These are phyloP conservation scores for Geothlypis trichas DNA, from an alignment of 2,113 vertebrate genomes.

Conservation along the genomic window DNA sequence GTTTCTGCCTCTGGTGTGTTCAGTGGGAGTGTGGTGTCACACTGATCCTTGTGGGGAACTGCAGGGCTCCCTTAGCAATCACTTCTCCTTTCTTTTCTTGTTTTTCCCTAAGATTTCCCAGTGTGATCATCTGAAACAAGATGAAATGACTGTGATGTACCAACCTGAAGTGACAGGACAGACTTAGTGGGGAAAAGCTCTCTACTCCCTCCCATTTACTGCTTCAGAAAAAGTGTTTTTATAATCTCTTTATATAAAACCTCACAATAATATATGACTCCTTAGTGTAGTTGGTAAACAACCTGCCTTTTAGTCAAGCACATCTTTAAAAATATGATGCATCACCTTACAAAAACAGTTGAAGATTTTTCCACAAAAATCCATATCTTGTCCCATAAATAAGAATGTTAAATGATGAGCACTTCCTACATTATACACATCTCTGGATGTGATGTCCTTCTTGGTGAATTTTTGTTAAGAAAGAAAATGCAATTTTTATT, in stretches of 20 bases:
- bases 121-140: not conserved
- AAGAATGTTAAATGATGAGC: conserved; percentile 59
- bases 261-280: conserved; percentile 51
- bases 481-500: conserved; percentile 81
- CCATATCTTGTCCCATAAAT: conserved; percentile 65
- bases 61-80: not conserved
- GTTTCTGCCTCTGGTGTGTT: not conserved
- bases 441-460: conserved; percentile 61
- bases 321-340: conserved; percentile 70
- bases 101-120: not conserved
- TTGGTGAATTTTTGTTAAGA: conserved; percentile 76
- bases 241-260: conserved; percentile 59
- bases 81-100: not conserved
- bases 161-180: conserved; percentile 5
- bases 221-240: conserved; percentile 35
- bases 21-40: not conserved
- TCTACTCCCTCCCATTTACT: not conserved
- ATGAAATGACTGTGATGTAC: not conserved
- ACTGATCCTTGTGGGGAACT: not conserved
- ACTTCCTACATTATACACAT: conserved; percentile 14
- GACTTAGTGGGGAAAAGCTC: not conserved
- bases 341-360: conserved; percentile 58
- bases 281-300: conserved; percentile 38
- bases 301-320: conserved; percentile 62
- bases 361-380: conserved; percentile 39